Evolutionary conservation across 2,888 invertebrate genomes (phyloP).

Genomic region (Temnothorax rugatulus): DNA sequence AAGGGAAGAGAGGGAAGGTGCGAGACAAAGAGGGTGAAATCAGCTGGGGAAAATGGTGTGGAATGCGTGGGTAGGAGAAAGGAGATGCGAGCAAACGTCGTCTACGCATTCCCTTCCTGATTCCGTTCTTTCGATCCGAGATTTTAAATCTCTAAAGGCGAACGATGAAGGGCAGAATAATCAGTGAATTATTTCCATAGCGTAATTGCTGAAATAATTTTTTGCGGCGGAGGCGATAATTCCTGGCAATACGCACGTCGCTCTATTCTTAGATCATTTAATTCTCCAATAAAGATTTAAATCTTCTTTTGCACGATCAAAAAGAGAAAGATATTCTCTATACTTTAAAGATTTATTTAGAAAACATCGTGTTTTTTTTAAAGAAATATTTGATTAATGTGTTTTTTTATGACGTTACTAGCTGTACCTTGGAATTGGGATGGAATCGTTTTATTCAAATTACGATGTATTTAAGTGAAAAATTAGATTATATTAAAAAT

Average conservation of each 20-base stretch:
- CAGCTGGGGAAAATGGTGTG: conserved; percentile 28
- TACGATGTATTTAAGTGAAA: neutral
- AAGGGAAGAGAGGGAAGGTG: neutral
- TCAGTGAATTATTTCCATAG: conserved; percentile 18
- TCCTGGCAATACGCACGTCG: neutral
- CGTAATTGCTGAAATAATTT: conserved; percentile 15
- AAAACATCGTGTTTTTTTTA: neutral
- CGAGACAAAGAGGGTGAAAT: conserved; percentile 23
- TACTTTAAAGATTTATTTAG: neutral
- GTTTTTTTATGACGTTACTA: neutral
- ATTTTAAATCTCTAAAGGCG: neutral
- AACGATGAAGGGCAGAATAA: neutral
- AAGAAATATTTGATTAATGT: neutral
- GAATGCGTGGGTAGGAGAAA: conserved; percentile 19
- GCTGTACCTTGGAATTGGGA: neutral
- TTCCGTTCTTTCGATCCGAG: neutral
- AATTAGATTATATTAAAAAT: neutral
- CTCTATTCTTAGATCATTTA: neutral
- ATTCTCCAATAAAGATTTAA: neutral
- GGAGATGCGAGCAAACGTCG: neutral
- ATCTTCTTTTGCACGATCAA: neutral
- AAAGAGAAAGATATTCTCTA: neutral
- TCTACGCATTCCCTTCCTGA: neutral
- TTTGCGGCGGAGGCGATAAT: neutral
- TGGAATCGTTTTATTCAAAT: neutral